Conservation (phyloP, 2,113 vertebrate species). For the Gulo gulo region DNA sequence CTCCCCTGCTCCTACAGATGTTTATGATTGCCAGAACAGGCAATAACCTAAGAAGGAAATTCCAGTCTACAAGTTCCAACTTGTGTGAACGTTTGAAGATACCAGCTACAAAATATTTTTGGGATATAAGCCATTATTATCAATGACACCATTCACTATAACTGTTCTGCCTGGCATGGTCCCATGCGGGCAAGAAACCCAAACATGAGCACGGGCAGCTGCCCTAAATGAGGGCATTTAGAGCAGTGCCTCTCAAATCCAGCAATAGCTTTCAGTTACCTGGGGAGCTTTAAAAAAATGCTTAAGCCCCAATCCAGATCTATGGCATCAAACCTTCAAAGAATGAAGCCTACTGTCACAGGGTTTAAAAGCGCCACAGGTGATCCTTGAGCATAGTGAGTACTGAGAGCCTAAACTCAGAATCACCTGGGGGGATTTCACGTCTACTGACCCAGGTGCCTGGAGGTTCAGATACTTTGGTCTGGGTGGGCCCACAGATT, state of each 20-base stretch:
- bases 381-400: neutral
- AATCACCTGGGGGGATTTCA: neutral
- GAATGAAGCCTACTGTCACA: neutral
- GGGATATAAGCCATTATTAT: neutral
- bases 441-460: neutral
- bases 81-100: neutral
- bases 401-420: neutral
- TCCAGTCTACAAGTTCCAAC: neutral
- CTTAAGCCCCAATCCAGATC: neutral
- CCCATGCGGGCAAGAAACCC: neutral
- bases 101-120: slow-evolving; percentile 21
- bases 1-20: neutral
- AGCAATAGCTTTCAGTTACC: neutral
- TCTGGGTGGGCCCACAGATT: neutral
- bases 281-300: neutral
- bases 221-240: slow-evolving; percentile 8
- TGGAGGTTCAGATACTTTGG: neutral
- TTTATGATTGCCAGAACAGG: slow-evolving; percentile 14
- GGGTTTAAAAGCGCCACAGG: neutral
- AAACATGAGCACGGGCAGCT: neutral
- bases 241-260: neutral
- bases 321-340: neutral
- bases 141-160: neutral
- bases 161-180: neutral
- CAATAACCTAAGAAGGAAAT: slow-evolving; percentile 20